phyloP scores from a whole-genome alignment of 2,888 invertebrate genomes.

The Volucella inflata region DNA sequence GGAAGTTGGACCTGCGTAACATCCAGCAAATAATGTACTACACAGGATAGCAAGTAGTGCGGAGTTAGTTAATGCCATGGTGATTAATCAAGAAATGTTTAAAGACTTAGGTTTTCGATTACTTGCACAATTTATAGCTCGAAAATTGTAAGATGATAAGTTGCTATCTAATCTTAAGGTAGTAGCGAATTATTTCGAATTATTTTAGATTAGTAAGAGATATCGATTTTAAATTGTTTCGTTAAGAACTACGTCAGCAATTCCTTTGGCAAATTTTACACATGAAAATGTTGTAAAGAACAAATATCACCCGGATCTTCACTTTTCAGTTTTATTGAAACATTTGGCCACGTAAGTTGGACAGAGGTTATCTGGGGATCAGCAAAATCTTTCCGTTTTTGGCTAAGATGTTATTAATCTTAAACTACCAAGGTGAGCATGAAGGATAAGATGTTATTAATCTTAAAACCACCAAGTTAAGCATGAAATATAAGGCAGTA shows the following conservation, averaged over 20 bases:
- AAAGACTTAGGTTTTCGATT: slow-evolving; percentile 60
- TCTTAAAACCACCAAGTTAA: too few species aligned
- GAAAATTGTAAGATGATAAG: slow-evolving; percentile 26
- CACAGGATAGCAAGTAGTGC: slow-evolving; percentile 40
- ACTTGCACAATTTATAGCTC: slow-evolving; percentile 64
- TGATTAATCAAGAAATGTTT: slow-evolving; percentile 44
- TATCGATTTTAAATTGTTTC: slow-evolving; percentile 16
- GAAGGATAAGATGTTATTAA: too few species aligned
- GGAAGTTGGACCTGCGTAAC: slow-evolving; percentile 54
- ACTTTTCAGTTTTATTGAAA: too few species aligned
- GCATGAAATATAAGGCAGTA: too few species aligned
- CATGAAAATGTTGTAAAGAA: not conserved
- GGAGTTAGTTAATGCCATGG: slow-evolving; percentile 41
- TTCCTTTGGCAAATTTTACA: not conserved
- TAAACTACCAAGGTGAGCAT: too few species aligned
- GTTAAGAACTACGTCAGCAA: too few species aligned
- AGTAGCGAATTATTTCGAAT: slow-evolving; percentile 12
- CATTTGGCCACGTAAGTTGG: too few species aligned
- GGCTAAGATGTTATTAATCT: too few species aligned
- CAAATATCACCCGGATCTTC: too few species aligned
- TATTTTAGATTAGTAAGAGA: slow-evolving; percentile 31
- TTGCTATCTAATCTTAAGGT: slow-evolving; percentile 33
- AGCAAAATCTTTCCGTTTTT: too few species aligned
- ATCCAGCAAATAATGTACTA: slow-evolving; percentile 19
- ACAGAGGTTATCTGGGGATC: too few species aligned